Conservation (phyloP, 2,113 vertebrate genomes). For the Caranx ignobilis region DNA sequence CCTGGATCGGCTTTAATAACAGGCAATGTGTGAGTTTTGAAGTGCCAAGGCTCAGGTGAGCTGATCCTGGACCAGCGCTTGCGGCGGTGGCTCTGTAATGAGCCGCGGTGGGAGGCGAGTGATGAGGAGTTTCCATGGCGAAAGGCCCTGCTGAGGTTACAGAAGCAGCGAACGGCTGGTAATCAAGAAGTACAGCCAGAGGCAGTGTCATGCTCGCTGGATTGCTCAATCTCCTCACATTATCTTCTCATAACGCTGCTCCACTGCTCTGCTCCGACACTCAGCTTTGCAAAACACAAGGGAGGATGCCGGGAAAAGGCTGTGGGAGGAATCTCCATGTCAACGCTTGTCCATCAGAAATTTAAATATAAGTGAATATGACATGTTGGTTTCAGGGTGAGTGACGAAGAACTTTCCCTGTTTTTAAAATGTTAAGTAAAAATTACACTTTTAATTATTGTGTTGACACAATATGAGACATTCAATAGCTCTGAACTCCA, state of each 20-base stretch:
- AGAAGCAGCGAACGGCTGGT: conserved; percentile 51
- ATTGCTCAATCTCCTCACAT: conserved; percentile 73
- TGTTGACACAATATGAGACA: neutral
- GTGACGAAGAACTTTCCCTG: neutral
- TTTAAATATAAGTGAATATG: neutral
- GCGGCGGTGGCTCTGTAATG: conserved; percentile 61
- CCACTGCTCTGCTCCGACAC: conserved; percentile 30
- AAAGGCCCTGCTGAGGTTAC: conserved; percentile 63
- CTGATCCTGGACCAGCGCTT: conserved; percentile 66
- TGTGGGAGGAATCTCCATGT: neutral
- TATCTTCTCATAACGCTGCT: conserved; percentile 69
- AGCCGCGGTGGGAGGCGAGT: conserved; percentile 59
- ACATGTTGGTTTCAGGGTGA: neutral
- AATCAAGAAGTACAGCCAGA: conserved; percentile 77
- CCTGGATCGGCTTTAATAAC: conserved; percentile 69
- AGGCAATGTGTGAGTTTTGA: conserved; percentile 30
- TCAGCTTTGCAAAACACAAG: neutral
- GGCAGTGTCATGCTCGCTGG: conserved; percentile 69
- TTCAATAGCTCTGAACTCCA: neutral
- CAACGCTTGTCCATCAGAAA: neutral
- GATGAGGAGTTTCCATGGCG: conserved; percentile 65
- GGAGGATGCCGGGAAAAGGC: neutral
- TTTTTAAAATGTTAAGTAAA: neutral
- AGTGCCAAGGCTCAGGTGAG: conserved; percentile 46
- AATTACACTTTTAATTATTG: neutral